Conservation (phyloP, 2,888 invertebrate genomes). For the Hyalella azteca region DNA sequence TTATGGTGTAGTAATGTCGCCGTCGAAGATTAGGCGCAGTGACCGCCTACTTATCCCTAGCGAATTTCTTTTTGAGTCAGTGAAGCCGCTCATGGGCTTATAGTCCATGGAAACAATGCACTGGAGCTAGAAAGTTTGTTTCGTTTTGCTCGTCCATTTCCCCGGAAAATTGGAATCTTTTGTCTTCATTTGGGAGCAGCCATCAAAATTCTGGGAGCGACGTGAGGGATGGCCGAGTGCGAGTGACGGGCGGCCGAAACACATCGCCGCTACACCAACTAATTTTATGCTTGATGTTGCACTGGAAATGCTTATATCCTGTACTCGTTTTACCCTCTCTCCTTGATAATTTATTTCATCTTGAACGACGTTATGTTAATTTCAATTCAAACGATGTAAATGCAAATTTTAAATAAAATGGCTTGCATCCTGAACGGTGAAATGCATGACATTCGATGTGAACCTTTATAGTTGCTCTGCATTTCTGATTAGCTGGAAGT, state of each 20-base stretch:
- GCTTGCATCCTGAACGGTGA: no score
- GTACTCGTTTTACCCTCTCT: no score
- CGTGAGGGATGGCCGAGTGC: conserved; percentile 5
- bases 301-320: no score
- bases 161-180: conserved; percentile 32
- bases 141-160: conserved; percentile 33
- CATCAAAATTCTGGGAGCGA: conserved; percentile 29
- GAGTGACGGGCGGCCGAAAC: background rate
- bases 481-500: no score
- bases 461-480: no score
- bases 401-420: no score
- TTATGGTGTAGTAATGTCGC: no score
- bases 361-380: no score
- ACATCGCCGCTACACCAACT: background rate
- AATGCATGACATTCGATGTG: no score
- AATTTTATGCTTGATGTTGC: background rate
- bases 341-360: no score
- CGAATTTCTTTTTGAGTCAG: background rate
- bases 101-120: background rate
- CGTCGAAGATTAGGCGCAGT: no score
- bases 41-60: background rate
- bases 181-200: conserved; percentile 31
- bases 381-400: no score
- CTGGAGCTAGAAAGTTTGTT: conserved; percentile 16
- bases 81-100: background rate